Conservation (phyloP, 2,797 vertebrate genomes). For the Malacoctenus gilli region DNA sequence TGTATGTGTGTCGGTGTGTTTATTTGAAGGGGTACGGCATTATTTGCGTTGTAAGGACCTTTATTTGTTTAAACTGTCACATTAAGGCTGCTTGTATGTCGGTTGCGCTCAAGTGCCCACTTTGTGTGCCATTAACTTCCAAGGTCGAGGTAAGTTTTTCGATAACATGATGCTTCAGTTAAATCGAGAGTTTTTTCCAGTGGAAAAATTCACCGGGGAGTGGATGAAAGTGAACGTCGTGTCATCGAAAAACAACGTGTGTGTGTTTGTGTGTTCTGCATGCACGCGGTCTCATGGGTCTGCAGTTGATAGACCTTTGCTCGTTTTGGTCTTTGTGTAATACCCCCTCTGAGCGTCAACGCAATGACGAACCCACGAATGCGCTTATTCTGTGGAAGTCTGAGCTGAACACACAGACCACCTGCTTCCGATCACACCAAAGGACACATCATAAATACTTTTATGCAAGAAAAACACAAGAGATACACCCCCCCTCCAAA, state of each 20-base stretch:
- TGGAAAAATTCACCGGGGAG: too few species aligned
- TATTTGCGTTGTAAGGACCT: too few species aligned
- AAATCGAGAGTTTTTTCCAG: too few species aligned
- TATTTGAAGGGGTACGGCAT: neutral
- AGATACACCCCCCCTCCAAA: neutral
- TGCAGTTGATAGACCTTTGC: constrained; percentile 68
- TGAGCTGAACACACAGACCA: constrained; percentile 57
- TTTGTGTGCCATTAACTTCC: too few species aligned
- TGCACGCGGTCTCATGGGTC: constrained; percentile 25
- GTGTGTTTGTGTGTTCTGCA: constrained; percentile 4
- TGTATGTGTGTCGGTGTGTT: constrained; percentile 14
- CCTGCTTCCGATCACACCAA: constrained; percentile 17
- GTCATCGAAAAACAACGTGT: too few species aligned
- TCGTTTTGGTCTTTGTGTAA: constrained; percentile 74
- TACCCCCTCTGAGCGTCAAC: constrained; percentile 71
- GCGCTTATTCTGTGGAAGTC: constrained; percentile 42
- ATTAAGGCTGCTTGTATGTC: too few species aligned
- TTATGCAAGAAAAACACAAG: neutral
- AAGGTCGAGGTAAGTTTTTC: too few species aligned
- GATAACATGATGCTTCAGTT: too few species aligned
- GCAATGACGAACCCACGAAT: constrained; percentile 64
- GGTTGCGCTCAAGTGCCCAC: too few species aligned
- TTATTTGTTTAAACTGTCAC: too few species aligned
- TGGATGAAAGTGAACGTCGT: too few species aligned
- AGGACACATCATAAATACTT: constrained; percentile 31